Conservation (phyloP, 1,140 invertebrate species). For the Brevipalpus yothersi region DNA sequence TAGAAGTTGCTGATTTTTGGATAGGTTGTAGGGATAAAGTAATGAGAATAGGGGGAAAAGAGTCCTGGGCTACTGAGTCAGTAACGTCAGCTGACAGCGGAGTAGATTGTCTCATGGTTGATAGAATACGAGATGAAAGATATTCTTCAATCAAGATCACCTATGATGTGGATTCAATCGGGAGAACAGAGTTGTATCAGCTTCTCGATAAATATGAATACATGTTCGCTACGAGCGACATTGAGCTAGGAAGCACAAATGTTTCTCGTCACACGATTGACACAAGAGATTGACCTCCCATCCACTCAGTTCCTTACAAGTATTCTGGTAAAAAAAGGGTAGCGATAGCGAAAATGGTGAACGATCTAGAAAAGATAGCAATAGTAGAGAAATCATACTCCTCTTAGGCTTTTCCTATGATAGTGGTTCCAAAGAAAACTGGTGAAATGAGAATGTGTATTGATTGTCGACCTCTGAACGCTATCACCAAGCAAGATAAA, state of each 20-base stretch:
- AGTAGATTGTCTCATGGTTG: too few species aligned
- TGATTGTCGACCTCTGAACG: neutral
- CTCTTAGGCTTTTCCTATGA: neutral
- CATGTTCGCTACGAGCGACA: neutral
- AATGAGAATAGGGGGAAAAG: too few species aligned
- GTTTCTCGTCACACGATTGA: neutral
- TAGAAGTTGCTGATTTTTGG: too few species aligned
- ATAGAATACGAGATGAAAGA: too few species aligned
- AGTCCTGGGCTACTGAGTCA: too few species aligned
- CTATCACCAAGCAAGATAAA: neutral
- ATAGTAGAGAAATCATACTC: too few species aligned
- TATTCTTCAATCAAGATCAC: too few species aligned
- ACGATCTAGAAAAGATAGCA: too few species aligned
- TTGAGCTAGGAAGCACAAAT: neutral
- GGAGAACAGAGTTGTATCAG: neutral
- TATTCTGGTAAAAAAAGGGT: neutral
- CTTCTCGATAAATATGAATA: neutral
- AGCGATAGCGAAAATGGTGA: neutral
- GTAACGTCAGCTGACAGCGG: too few species aligned
- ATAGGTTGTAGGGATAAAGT: too few species aligned
- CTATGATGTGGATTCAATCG: neutral
- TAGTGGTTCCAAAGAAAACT: neutral
- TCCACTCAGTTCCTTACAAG: neutral
- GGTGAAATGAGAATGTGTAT: neutral
- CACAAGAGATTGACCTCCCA: neutral